phyloP scores from a whole-genome alignment of 2,797 vertebrate genomes.

The Vipera ursinii region DNA sequence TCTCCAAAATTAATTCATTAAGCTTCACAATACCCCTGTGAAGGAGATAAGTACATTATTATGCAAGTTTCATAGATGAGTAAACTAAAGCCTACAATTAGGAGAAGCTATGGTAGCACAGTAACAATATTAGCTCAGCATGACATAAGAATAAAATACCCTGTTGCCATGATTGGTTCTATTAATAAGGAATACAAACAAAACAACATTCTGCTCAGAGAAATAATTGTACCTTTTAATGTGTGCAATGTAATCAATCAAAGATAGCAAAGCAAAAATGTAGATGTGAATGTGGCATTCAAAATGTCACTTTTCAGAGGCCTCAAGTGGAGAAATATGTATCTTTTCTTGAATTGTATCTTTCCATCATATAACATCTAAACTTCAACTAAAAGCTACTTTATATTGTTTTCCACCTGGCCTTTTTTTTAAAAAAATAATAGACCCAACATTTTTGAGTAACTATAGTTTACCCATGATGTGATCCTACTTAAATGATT shows the following conservation, averaged over 20 bases:
- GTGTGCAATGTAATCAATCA: background rate
- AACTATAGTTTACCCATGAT: background rate
- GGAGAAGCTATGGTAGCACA: conserved; percentile 26
- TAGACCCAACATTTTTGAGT: background rate
- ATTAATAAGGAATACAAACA: conserved; percentile 29
- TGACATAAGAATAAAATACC: conserved; percentile 32
- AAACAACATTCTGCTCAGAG: conserved; percentile 16
- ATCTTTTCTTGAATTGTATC: background rate
- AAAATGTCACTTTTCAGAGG: background rate
- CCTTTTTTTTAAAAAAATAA: background rate
- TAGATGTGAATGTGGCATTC: background rate
- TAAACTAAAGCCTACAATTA: conserved; percentile 46
- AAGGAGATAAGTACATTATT: conserved; percentile 42
- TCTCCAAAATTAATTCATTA: conserved; percentile 53
- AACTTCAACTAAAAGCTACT: background rate
- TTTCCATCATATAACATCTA: background rate
- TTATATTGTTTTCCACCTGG: background rate
- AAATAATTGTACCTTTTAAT: background rate
- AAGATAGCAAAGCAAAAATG: background rate
- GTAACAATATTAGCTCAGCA: conserved; percentile 25
- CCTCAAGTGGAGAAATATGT: background rate
- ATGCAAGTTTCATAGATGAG: conserved; percentile 43
- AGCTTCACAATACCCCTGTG: conserved; percentile 41
- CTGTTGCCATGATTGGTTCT: background rate
- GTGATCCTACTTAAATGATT: background rate